Conservation (phyloP, 1,140 invertebrate species). For the Apis mellifera region Amel_HAv3.1 CM009932.2:4559001-4559500, state of each 20-base stretch:
- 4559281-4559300: conserved; percentile 77
- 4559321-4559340: conserved; percentile 57
- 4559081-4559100: no score
- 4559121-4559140: no score
- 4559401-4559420: conserved; percentile 44
- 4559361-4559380: conserved; percentile 50
- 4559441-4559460: conserved; percentile 19
- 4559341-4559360: conserved; percentile 39
- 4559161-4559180: neutral
- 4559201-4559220: conserved; percentile 37
- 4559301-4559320: conserved; percentile 69
- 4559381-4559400: conserved; percentile 58
- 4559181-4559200: neutral
- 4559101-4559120: no score
- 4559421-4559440: conserved; percentile 12
- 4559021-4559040: no score
- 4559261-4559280: conserved; percentile 76
- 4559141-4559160: neutral
- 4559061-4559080: no score
- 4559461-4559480: conserved; percentile 29
- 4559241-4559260: conserved; percentile 78
- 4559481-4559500: neutral
- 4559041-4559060: no score
- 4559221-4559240: conserved; percentile 76
- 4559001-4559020: no score